Percentiles rank a stretch among this genome's conserved stretches.
Evolutionary conservation across 35 echinoderm and acorn worm species (phyloP).

Genomic region (Ptychodera flava): DNA sequence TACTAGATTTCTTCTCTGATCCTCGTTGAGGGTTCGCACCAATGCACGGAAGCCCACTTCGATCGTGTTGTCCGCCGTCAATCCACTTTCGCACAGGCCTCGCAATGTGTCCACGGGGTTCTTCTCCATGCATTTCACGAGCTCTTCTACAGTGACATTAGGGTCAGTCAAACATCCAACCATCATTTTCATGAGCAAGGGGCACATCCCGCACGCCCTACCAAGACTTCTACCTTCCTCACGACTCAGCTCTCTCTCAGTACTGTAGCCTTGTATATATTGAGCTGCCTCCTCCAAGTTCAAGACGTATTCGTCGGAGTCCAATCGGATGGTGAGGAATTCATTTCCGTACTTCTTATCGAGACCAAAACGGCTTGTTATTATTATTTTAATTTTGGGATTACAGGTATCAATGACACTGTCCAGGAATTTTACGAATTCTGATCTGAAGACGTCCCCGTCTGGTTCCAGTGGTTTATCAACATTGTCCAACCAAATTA

Average conservation of each 20-base stretch:
- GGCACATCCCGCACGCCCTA: slow-evolving; percentile 63
- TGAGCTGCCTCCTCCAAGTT: slow-evolving; percentile 57
- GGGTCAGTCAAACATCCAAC: slow-evolving; percentile 73
- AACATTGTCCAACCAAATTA: slow-evolving; percentile 77
- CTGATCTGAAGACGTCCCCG: slow-evolving; percentile 10
- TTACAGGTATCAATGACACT: slow-evolving; percentile 49
- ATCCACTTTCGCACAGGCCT: slow-evolving; percentile 46
- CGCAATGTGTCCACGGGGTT: slow-evolving; percentile 18
- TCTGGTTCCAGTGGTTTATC: slow-evolving; percentile 75
- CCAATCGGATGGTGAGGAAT: slow-evolving; percentile 33
- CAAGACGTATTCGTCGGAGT: slow-evolving; percentile 56
- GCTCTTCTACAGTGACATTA: slow-evolving; percentile 53
- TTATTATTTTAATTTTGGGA: slow-evolving; percentile 49
- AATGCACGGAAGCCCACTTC: slow-evolving; percentile 46
- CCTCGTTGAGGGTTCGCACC: slow-evolving; percentile 34
- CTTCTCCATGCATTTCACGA: slow-evolving; percentile 48
- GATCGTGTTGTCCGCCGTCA: slow-evolving; percentile 49
- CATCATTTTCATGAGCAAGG: slow-evolving; percentile 68
- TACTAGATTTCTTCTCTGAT: slow-evolving; percentile 50
- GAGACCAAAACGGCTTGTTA: slow-evolving; percentile 74
- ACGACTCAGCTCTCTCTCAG: slow-evolving; percentile 29
- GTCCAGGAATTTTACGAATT: slow-evolving; percentile 39
- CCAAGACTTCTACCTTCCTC: slow-evolving; percentile 38
- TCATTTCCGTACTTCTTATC: not conserved
- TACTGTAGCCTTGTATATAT: slow-evolving; percentile 48